phyloP scores from a whole-genome alignment of 2,797 vertebrate genomes.

The Steatocranus sp. region DNA sequence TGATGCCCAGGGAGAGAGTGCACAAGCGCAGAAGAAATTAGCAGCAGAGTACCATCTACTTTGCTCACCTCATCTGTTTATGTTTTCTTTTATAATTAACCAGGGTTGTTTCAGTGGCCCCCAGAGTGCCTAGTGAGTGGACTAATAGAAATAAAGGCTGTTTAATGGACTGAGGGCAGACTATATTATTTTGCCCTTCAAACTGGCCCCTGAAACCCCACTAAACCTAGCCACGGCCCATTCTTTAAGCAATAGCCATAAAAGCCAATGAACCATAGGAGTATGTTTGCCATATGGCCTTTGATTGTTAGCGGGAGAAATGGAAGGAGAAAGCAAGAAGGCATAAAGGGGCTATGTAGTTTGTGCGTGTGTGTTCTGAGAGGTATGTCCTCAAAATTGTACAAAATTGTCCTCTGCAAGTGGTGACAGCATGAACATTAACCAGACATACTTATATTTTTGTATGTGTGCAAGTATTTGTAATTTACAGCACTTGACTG shows the following conservation, averaged over 20 bases:
- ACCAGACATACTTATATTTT: conserved; percentile 47
- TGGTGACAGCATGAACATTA: conserved; percentile 61
- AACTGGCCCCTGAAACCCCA: conserved; percentile 47
- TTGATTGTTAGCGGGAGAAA: conserved; percentile 65
- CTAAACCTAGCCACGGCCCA: conserved; percentile 13
- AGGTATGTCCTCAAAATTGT: conserved; percentile 7
- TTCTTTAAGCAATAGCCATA: conserved; percentile 75
- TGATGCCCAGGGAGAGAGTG: not conserved
- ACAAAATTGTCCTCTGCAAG: conserved; percentile 19
- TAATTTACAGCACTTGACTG: conserved; percentile 59
- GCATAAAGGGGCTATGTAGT: conserved; percentile 29
- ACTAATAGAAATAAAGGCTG: conserved; percentile 74
- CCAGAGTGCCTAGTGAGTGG: conserved; percentile 52
- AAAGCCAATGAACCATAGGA: conserved; percentile 75
- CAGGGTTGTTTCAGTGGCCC: conserved; percentile 53
- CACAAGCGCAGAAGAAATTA: conserved; percentile 4
- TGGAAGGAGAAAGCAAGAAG: conserved; percentile 45
- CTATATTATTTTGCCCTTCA: conserved; percentile 71
- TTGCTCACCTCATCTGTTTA: conserved; percentile 22
- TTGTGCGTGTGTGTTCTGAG: not conserved
- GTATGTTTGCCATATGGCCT: conserved; percentile 83
- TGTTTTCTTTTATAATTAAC: conserved; percentile 72
- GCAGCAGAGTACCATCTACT: not conserved
- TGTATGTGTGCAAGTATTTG: not conserved
- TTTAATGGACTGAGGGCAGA: conserved; percentile 69